Conservation (phyloP, 2,797 vertebrate genomes). For the Micropoecilia bifurca region DNA sequence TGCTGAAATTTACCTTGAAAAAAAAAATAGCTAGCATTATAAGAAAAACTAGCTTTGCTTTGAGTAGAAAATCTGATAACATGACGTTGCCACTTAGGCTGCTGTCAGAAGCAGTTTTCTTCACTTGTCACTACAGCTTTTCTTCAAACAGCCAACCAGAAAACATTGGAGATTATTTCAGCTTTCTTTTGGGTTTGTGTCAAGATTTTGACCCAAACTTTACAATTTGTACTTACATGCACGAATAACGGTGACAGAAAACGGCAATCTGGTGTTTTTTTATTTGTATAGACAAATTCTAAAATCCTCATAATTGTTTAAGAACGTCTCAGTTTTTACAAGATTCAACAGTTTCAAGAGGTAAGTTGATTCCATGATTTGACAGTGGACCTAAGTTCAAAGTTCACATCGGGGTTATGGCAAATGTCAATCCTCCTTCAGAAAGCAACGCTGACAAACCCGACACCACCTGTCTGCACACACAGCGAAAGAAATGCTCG, state of each 20-base stretch:
- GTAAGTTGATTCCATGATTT: conserved; percentile 1
- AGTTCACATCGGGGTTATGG: conserved; percentile 29
- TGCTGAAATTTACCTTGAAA: not conserved
- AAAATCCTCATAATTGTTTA: not conserved
- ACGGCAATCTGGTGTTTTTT: not conserved
- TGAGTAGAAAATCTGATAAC: not conserved
- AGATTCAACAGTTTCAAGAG: not conserved
- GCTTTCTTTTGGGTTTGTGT: not conserved
- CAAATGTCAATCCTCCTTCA: not conserved
- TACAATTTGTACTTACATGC: not conserved
- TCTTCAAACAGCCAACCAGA: not conserved
- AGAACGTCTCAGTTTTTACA: not conserved
- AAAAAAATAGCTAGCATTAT: not conserved
- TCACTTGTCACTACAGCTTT: conserved; percentile 11
- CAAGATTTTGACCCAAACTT: not conserved
- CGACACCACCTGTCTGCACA: conserved; percentile 9
- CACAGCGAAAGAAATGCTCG: not conserved
- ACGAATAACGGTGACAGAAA: not conserved
- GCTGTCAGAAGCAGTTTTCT: conserved; percentile 7
- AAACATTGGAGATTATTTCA: not conserved
- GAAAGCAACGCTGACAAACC: conserved; percentile 10
- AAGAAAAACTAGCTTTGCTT: not conserved
- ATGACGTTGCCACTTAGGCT: not conserved
- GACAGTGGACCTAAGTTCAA: conserved; percentile 17
- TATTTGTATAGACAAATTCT: not conserved